Percentiles rank a stretch among this genome's conserved stretches.
These are phyloP conservation scores for Fragum whitleyi DNA, from an alignment of 2,888 invertebrate species.

Conservation along the genomic window DNA sequence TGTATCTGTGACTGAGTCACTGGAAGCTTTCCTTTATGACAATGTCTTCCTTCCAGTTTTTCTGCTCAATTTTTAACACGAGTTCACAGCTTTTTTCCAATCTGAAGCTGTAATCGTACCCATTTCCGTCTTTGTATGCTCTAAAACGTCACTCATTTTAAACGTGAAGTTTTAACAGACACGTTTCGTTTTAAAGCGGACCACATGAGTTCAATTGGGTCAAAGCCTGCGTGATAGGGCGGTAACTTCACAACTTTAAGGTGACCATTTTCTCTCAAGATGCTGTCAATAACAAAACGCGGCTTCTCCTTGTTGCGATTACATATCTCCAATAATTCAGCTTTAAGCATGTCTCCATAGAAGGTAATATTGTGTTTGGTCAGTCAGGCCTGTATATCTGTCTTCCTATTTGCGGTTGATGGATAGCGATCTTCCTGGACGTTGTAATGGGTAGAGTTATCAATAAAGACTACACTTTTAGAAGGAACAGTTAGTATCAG, in stretches of 20 bases:
- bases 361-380: not conserved
- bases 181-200: not conserved
- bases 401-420: not conserved
- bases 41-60: not conserved
- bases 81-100: not conserved
- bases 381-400: not conserved
- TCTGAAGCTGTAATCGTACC: not conserved
- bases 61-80: not conserved
- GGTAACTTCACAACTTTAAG: not conserved
- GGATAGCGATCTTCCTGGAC: not conserved
- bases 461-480: not conserved
- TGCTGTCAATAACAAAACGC: too few species aligned
- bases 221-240: not conserved
- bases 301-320: not conserved
- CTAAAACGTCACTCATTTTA: not conserved
- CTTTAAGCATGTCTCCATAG: not conserved
- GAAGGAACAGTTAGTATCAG: not conserved
- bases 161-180: not conserved
- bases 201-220: not conserved
- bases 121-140: not conserved
- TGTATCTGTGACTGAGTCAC: not conserved
- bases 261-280: not conserved
- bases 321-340: not conserved
- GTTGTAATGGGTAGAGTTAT: not conserved
- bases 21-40: not conserved